These are phyloP conservation scores for Acrobasis suavella DNA, from an alignment of 2,888 invertebrate genomes.

Conservation along the genomic window DNA sequence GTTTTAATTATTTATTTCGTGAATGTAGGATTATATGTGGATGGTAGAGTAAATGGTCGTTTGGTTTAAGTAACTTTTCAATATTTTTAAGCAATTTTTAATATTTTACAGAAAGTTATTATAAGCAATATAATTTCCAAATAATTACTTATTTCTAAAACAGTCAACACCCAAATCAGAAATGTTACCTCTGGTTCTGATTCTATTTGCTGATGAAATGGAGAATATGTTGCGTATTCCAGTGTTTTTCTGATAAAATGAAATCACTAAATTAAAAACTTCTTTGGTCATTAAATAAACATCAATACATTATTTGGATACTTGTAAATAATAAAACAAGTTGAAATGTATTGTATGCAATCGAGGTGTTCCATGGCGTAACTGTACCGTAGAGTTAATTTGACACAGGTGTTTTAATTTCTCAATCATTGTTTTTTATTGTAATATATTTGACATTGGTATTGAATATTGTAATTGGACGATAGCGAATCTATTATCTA, in stretches of 20 bases:
- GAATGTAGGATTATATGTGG: no score
- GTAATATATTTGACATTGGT: slow-evolving; percentile 6
- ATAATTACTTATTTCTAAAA: background rate
- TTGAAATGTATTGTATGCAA: background rate
- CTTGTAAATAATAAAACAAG: background rate
- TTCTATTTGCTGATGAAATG: slow-evolving; percentile 38
- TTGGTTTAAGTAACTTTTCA: no score
- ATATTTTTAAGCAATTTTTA: no score
- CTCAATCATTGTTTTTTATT: slow-evolving; percentile 12
- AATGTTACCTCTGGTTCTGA: slow-evolving; percentile 22
- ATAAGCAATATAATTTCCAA: background rate
- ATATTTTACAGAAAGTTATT: no score
- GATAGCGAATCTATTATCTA: slow-evolving; percentile 11
- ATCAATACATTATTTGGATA: slow-evolving; percentile 8
- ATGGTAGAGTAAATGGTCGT: no score
- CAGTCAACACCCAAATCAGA: background rate
- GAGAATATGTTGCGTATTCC: slow-evolving; percentile 33
- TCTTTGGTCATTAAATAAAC: slow-evolving; percentile 19
- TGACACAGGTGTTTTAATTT: background rate
- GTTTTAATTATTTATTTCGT: no score
- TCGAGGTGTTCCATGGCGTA: background rate
- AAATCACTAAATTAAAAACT: slow-evolving; percentile 14
- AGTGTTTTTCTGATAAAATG: slow-evolving; percentile 23
- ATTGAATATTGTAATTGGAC: background rate
- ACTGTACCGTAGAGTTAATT: background rate